Evolutionary conservation across 92 coral and sea anemone genomes (phyloP).

Genomic region (Isaurus tuberculatus): DNA sequence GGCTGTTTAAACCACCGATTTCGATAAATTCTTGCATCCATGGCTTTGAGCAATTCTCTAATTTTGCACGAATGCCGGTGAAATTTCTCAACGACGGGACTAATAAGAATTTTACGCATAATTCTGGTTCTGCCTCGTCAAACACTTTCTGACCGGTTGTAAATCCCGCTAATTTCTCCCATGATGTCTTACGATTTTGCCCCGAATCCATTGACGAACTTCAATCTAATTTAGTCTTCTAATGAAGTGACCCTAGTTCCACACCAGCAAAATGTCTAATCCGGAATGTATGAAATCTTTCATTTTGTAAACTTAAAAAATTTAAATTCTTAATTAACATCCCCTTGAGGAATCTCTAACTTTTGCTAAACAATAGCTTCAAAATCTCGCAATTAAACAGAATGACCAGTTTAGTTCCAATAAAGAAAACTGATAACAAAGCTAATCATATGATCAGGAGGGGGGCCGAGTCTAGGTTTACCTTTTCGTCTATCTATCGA

Average conservation of each 20-base stretch:
- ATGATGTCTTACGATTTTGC: background rate
- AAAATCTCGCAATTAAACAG: background rate
- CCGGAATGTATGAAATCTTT: background rate
- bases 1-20: conserved; percentile 76
- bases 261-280: background rate
- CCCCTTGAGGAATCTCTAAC: background rate
- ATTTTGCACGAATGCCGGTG: conserved; percentile 67
- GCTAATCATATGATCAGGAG: too few species aligned
- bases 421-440: too few species aligned
- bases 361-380: background rate
- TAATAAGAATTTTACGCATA: conserved; percentile 70
- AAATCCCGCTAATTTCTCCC: conserved; percentile 45
- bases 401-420: background rate
- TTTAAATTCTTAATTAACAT: background rate
- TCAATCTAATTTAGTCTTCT: background rate
- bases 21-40: conserved; percentile 85
- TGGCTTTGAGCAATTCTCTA: conserved; percentile 65
- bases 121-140: conserved; percentile 77
- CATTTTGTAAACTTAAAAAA: background rate
- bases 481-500: too few species aligned
- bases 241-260: background rate
- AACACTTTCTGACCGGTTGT: conserved; percentile 40
- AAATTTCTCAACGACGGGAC: conserved; percentile 80
- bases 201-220: background rate
- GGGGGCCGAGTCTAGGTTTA: too few species aligned